phyloP scores from a whole-genome alignment of 2,888 invertebrate genomes.

The Lasioglossum oenotherae region DNA sequence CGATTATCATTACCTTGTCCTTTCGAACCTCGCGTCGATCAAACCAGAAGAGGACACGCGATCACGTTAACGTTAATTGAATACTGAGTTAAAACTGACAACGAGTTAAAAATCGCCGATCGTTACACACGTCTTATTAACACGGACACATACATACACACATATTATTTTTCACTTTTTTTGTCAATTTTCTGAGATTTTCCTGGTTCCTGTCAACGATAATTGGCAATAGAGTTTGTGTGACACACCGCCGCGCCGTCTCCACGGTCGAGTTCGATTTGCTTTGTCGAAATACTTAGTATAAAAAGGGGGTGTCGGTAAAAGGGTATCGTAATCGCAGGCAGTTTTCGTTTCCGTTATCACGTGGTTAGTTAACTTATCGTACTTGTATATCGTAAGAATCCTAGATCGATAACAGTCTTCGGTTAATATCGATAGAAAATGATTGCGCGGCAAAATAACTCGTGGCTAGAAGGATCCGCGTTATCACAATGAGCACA shows the following conservation, averaged over 20 bases:
- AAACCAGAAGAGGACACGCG: conserved; percentile 25
- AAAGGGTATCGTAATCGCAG: conserved; percentile 14
- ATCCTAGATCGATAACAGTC: conserved; percentile 43
- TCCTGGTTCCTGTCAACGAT: conserved; percentile 13
- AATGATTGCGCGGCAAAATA: conserved; percentile 40
- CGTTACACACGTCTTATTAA: conserved; percentile 37
- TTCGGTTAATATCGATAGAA: conserved; percentile 30
- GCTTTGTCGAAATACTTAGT: conserved; percentile 15
- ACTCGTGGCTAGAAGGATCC: conserved; percentile 38
- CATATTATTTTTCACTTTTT: conserved; percentile 16
- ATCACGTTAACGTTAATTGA: conserved; percentile 37
- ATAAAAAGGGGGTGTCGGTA: conserved; percentile 31
- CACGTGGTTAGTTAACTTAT: conserved; percentile 30
- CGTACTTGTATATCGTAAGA: conserved; percentile 33
- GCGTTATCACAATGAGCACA: conserved; percentile 1
- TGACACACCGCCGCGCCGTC: neutral
- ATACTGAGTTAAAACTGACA: conserved; percentile 49
- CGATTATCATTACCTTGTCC: neutral
- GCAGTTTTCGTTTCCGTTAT: conserved; percentile 55
- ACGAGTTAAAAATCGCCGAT: conserved; percentile 26
- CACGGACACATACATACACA: conserved; percentile 46
- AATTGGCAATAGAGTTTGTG: conserved; percentile 32
- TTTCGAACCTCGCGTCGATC: conserved; percentile 9
- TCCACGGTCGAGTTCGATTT: conserved; percentile 17
- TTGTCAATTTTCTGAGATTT: conserved; percentile 4